Percentiles rank a stretch among this genome's conserved stretches.
phyloP scores from a whole-genome alignment of 2,797 vertebrate species.

The Pogoniulus pusillus region DNA sequence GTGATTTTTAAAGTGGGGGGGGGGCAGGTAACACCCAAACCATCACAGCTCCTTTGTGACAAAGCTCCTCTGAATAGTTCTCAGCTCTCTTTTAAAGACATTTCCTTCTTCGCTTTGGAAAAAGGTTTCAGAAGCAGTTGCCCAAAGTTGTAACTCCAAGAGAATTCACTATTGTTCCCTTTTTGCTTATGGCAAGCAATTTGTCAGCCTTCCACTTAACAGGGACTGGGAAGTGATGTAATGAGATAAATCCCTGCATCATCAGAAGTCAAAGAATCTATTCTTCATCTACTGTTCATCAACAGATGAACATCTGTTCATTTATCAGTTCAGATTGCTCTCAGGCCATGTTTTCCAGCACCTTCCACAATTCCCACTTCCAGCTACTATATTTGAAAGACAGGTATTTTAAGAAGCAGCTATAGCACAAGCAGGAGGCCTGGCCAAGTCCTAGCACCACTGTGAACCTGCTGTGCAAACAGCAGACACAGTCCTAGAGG shows the following conservation, averaged over 20 bases:
- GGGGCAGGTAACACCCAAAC: too few relatives aligned
- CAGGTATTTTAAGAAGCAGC: background rate
- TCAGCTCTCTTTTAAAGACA: background rate
- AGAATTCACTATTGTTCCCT: background rate
- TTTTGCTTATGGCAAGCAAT: conserved; percentile 22
- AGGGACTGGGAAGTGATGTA: background rate
- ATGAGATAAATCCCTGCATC: conserved; percentile 7
- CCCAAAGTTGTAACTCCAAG: background rate
- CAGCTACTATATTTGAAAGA: background rate
- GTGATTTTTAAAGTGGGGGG: too few relatives aligned
- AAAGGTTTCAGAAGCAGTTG: conserved; percentile 1
- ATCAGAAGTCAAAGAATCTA: background rate
- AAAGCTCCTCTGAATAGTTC: background rate
- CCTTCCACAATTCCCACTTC: background rate
- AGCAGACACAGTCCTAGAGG: background rate
- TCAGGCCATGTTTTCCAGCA: background rate
- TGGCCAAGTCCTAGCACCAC: background rate
- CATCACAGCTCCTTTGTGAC: background rate
- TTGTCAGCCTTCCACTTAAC: background rate
- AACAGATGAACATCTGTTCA: background rate
- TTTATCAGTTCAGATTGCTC: background rate
- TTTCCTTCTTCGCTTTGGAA: background rate
- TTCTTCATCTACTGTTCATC: background rate
- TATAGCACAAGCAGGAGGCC: background rate
- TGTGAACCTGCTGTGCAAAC: background rate